These are phyloP conservation scores for Agriopis aurantiaria DNA, from an alignment of 2,888 invertebrate species.

Conservation along the genomic window DNA sequence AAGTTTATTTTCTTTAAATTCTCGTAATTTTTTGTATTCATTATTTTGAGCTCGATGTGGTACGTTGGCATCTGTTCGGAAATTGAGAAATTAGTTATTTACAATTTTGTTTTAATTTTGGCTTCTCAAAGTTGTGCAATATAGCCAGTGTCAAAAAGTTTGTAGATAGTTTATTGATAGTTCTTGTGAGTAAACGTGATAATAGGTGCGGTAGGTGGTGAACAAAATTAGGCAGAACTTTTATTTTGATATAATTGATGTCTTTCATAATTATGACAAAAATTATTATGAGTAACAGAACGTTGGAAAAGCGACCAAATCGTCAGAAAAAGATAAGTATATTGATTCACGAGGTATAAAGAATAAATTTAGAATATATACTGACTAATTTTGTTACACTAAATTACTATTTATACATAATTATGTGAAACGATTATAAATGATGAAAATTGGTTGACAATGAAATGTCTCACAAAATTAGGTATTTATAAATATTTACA, in stretches of 20 bases:
- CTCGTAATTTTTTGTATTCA: constrained; percentile 3
- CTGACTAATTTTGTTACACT: constrained; percentile 14
- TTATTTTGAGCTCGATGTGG: constrained; percentile 76
- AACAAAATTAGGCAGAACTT: constrained; percentile 16
- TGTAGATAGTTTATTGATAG: background rate
- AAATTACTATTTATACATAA: background rate
- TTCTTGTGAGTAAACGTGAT: background rate
- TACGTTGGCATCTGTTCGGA: constrained; percentile 81
- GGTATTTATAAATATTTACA: background rate
- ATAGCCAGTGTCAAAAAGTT: background rate
- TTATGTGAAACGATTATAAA: background rate
- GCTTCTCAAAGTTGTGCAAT: constrained; percentile 6
- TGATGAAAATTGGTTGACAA: background rate
- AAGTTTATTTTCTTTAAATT: constrained; percentile 34
- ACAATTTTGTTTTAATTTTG: constrained; percentile 43
- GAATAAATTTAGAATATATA: too few species aligned
- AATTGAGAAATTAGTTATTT: constrained; percentile 62
- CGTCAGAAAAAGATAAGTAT: background rate
- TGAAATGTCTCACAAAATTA: background rate
- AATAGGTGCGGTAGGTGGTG: background rate
- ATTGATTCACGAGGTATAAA: background rate
- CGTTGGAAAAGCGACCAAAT: background rate
- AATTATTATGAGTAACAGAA: background rate
- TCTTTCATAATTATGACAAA: background rate
- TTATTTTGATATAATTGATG: background rate